A percentile compares a stretch with the other conserved stretches of the same genome.
Evolutionary conservation across 2,797 vertebrate genomes (phyloP).

Genomic region (Brotula barbata): DNA sequence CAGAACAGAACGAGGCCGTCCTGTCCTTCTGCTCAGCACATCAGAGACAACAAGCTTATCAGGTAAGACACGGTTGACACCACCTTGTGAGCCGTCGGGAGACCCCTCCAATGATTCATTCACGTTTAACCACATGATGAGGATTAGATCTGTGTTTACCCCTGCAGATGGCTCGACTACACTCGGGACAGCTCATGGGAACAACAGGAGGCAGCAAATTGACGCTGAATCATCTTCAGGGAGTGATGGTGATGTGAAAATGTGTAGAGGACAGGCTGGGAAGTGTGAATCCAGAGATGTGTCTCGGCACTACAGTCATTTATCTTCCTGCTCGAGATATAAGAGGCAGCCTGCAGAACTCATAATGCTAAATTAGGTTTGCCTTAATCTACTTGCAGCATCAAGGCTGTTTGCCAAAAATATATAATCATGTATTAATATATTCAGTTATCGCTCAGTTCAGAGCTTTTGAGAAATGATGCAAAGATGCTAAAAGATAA

Average conservation of each 20-base stretch:
- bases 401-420: not conserved
- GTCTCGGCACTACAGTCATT: constrained; percentile 52
- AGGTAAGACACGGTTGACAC: constrained; percentile 65
- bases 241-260: constrained; percentile 47
- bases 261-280: constrained; percentile 36
- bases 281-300: constrained; percentile 53
- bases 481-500: too few relatives aligned
- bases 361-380: constrained; percentile 5
- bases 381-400: constrained; percentile 21
- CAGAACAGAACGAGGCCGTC: constrained; percentile 64
- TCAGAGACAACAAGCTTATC: constrained; percentile 58
- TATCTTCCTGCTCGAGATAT: constrained; percentile 34
- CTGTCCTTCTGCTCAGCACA: constrained; percentile 54
- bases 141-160: constrained; percentile 56
- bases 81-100: constrained; percentile 61
- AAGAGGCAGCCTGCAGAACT: constrained; percentile 18
- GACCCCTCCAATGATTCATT: constrained; percentile 63
- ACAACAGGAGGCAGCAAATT: constrained; percentile 35
- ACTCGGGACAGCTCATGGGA: constrained; percentile 39
- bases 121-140: constrained; percentile 46
- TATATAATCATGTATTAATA: too few relatives aligned
- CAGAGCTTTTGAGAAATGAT: too few relatives aligned
- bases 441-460: too few relatives aligned
- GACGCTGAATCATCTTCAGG: constrained; percentile 56
- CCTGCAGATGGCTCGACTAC: constrained; percentile 52